Base-by-base conservation (phyloP, 2,888 invertebrate species). In the Hemaris fuciformis region DNA sequence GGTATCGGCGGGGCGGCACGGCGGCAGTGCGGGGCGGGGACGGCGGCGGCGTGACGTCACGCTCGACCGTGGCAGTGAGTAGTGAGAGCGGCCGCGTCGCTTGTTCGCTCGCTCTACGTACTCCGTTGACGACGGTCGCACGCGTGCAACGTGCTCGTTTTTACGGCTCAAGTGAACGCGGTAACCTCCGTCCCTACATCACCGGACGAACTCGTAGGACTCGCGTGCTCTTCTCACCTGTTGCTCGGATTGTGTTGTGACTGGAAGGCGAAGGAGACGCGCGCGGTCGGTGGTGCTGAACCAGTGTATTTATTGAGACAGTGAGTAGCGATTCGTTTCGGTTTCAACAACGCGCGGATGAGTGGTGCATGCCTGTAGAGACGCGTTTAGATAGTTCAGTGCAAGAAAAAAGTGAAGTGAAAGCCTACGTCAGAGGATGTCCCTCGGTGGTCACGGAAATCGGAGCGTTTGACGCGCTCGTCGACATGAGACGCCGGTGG, bases 401-500 rank as follows among this genome's bases (percentile, higher is more conserved):
- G 91, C 83, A 79, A 81, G 84, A 79, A 87, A 87, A 86, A 84
- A 89, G 91, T 91, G 91, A 87, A 89, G 91, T 91, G 91, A 88
- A 86, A 86, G 86, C 87, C 83, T 85, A 77, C 76, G 73, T 73
- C 78, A 84, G 89, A 91, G 89, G 88, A 91, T 91, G 91, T 86
- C 85, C 87, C 74, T 87, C 89, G 83, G 81, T 78, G 76, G 68
- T 80, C 70, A 81, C 80, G 84, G 81, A 81, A 79, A 71, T 73
- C 76, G 83, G 88, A 82, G 88, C 87, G 89, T 87, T 74, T 89
- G 89, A 91, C 83, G 80, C 88, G 85, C 85, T 86, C 85, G 81
- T 84, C 84, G 91, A 93, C 91, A 96, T 96, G 96, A 95, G 95
- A 94, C 95, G 96, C 86, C 95, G 95, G 91, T 96, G 96, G 95